These are phyloP conservation scores for Falco naumanni DNA, from an alignment of 2,797 vertebrate species.

Conservation along the genomic window DNA sequence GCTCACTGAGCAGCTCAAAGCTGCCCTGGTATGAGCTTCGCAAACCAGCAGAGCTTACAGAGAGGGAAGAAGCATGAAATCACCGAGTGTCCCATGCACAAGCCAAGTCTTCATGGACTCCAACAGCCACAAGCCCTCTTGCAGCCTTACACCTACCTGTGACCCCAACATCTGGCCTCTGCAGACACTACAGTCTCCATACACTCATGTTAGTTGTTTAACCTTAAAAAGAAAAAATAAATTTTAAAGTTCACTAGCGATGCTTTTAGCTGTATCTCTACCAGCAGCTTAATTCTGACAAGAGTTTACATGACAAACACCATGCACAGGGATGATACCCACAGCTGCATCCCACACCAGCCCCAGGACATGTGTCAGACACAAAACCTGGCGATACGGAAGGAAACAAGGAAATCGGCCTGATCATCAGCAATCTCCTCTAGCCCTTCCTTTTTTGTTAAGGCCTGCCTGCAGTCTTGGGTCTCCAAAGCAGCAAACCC, in stretches of 20 bases:
- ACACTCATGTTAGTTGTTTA: neutral
- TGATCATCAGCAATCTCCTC: neutral
- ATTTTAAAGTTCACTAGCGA: neutral
- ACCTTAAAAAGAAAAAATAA: neutral
- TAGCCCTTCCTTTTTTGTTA: neutral
- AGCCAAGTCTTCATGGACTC: neutral
- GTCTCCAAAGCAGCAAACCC: neutral
- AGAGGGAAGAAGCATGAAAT: neutral
- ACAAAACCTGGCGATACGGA: neutral
- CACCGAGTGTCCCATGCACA: rapidly evolving
- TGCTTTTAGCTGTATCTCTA: neutral
- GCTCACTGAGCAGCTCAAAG: neutral
- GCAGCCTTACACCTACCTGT: neutral
- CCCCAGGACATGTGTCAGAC: rapidly evolving
- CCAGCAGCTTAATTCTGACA: neutral
- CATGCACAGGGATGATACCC: neutral
- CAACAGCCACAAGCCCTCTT: neutral
- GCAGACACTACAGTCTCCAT: rapidly evolving
- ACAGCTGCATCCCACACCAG: neutral
- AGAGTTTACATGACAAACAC: neutral
- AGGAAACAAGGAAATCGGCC: neutral
- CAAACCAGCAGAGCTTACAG: neutral
- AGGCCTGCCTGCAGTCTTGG: neutral
- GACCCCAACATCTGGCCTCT: neutral
- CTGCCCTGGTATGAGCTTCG: neutral